phyloP scores from a whole-genome alignment of 1,140 invertebrate genomes.

The Ylistrum balloti region DNA sequence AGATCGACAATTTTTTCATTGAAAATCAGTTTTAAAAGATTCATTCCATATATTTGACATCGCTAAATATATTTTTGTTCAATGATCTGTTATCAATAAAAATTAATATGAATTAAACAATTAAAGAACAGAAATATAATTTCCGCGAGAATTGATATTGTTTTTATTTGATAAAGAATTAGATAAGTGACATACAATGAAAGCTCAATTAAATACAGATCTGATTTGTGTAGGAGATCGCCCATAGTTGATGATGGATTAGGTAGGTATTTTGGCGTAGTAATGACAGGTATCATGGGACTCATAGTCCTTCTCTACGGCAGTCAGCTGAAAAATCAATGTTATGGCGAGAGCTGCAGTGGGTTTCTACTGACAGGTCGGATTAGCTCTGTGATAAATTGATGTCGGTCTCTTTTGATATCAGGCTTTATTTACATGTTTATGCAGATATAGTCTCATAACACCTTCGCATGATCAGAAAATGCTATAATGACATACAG shows the following conservation, averaged over 20 bases:
- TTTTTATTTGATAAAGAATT: slow-evolving; percentile 29
- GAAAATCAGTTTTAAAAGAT: no score
- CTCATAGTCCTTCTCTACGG: background rate
- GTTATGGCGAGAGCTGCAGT: background rate
- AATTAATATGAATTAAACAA: background rate
- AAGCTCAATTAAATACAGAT: slow-evolving; percentile 1
- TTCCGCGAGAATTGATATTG: background rate
- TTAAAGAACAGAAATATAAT: background rate
- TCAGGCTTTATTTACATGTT: background rate
- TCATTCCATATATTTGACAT: no score
- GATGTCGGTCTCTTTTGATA: slow-evolving; percentile 7
- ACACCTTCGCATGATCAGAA: slow-evolving; percentile 16
- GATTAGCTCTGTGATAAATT: slow-evolving; percentile 11
- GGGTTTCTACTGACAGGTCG: background rate
- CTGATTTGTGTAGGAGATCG: background rate
- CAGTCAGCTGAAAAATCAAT: slow-evolving; percentile 34
- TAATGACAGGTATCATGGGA: slow-evolving; percentile 30
- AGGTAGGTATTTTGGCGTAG: background rate
- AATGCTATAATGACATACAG: background rate
- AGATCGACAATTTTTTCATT: no score
- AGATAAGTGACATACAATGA: background rate
- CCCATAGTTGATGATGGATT: background rate
- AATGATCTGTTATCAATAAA: no score
- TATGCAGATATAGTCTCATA: slow-evolving; percentile 11
- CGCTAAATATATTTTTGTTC: no score